Evolutionary conservation across 64 coral and sea anemone genomes (phyloP), one percentile per base, ranked within the genome.

Genomic region (Anthopleura sola): DNA sequence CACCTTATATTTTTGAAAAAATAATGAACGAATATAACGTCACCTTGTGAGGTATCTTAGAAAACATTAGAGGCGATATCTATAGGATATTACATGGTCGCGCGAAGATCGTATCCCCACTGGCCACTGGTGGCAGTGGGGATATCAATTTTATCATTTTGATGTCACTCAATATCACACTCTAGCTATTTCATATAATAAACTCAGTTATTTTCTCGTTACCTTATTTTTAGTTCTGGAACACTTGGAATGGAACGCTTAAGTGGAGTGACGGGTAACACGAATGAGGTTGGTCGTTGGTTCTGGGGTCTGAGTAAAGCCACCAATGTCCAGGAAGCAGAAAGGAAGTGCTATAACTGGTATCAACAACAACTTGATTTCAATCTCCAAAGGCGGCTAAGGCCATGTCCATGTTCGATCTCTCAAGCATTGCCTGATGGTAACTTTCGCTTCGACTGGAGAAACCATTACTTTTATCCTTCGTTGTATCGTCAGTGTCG

Each of bases 341-440:
- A 21, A 44, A 23, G 19, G 13, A 38, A 79, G 19, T 79, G 76
- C 76, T 44, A 38, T 18, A 48, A 7, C 19, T 79, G 76, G 76
- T 79, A 38, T 47, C 36, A 47, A 40, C 44, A 44, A 21, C 76
- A 79, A 79, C 21, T 23, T 23, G 39, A 44, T 79, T 17, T 79
- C 37, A 40, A 79, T 34, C 29, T 34, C 37, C 75, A 77, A 37
- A 18, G 34, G 47, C 15, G 23, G 14, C 66, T 71, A 14, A 15
- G 28, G 16, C 76, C 88, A 12, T 90, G 88, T 44, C 88, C 88
- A 9, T 90, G 88, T 40, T 77, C 36, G 82, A n/a, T 60, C 5
- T 58, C 31, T 37, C 88, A 90, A 55, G 88, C 88, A 26, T 48
- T 33, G 20, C 69, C 37, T 1, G 88, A 90, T 29, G 82, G 88